Evolutionary conservation across 2,797 vertebrate genomes (phyloP).

Genomic region (Numenius phaeopus): DNA sequence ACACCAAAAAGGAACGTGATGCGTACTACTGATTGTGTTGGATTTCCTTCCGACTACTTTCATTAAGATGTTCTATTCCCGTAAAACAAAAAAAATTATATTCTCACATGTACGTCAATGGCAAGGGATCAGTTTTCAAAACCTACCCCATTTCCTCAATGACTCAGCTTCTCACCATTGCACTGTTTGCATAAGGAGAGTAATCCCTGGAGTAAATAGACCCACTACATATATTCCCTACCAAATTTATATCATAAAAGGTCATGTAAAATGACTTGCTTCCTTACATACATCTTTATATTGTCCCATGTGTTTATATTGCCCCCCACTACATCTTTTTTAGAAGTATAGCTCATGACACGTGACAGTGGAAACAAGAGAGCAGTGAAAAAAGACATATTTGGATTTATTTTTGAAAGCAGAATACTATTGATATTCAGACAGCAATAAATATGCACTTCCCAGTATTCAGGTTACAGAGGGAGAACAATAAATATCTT

Average conservation of each 20-base stretch:
- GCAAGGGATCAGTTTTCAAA: slow-evolving; percentile 61
- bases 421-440: background rate
- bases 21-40: slow-evolving; percentile 7
- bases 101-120: slow-evolving; percentile 58
- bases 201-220: slow-evolving; percentile 61
- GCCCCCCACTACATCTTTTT: background rate
- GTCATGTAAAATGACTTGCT: slow-evolving; percentile 17
- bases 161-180: slow-evolving; percentile 73
- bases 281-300: background rate
- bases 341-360: background rate
- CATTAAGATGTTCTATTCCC: slow-evolving; percentile 52
- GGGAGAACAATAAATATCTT: background rate
- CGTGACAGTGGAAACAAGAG: background rate
- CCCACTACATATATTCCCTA: background rate
- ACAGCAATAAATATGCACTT: background rate
- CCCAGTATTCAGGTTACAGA: background rate
- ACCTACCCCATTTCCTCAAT: slow-evolving; percentile 70
- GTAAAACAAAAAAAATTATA: slow-evolving; percentile 44
- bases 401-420: background rate
- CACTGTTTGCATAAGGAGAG: slow-evolving; percentile 56
- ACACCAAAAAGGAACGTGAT: background rate
- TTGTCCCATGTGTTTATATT: background rate
- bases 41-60: slow-evolving; percentile 51
- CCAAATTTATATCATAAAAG: slow-evolving; percentile 30
- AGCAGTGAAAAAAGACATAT: background rate